Evolutionary conservation across 2,113 vertebrate species (phyloP), one percentile per base, ranked within the genome.

Genomic region (Bostrychus sinensis): DNA sequence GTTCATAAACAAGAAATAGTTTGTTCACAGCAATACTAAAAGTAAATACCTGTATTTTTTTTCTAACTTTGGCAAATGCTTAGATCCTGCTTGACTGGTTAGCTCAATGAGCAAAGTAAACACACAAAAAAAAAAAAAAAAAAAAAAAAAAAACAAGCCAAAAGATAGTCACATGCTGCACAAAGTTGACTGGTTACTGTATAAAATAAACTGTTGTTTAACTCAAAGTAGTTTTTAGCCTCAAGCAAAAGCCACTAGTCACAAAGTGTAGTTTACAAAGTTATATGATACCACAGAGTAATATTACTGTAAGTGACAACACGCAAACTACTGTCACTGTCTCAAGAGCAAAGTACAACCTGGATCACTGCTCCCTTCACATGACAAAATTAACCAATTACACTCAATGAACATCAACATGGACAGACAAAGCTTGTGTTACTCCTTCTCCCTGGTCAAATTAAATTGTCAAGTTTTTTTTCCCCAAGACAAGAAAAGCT

Each of bases 401-500:
- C 77, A 86, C 64, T 80, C 57, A 82, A 55, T 83, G 56, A 78
- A 78, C 51, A 76, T 69, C 84, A 88, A 66, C 86, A 36, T 28
- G 84, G 57, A 36, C 58, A 82, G 77, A 83, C 51, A 76, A 57
- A 84, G 56, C 62, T 56, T 59, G 70, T 74, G 54, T 76, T 61
- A 72, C 51, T 70, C 63, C 56, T 87, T 75, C 50, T 74, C 54
- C 72, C 80, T 48, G 80, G 81, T 89, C 88, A 91, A 88, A 85
- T 90, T 87, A 90, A 90, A 92, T 80, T 79, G 89, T 92, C 89
- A 86, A 73, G 82, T 90, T 91, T 87, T 70, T 66, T 82, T 64
- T 70, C 39, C 25, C 48, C 7, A 23, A 89, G 81, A 85, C 75
- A 81, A 86, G 85, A 87, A 51, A 89, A 86, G 87, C 79, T 78